These are phyloP conservation scores for Drosophila anomelani DNA, from an alignment of 2,888 invertebrate species.

Conservation along the genomic window DNA sequence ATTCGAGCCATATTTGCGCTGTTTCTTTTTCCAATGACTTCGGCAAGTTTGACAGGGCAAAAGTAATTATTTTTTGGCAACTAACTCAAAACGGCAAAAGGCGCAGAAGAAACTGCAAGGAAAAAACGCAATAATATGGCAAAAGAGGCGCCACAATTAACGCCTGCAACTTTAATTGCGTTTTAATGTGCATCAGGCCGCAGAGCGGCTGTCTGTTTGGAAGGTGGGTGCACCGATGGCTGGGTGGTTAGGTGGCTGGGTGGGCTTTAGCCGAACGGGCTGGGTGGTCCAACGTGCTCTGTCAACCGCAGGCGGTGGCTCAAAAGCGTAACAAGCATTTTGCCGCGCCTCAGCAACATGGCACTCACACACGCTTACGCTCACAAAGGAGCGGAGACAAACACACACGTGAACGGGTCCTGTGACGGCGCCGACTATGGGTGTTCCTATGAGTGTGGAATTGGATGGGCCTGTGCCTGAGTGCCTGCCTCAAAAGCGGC, in stretches of 20 bases:
- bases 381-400: conserved; percentile 32
- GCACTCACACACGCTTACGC: conserved; percentile 21
- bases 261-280: not conserved
- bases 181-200: conserved; percentile 59
- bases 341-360: conserved; percentile 60
- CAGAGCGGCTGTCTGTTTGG: conserved; percentile 17
- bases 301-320: conserved; percentile 73
- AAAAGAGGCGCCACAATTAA: conserved; percentile 59
- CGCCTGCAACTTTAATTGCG: conserved; percentile 73
- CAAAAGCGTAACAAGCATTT: conserved; percentile 73
- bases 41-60: conserved; percentile 42
- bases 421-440: conserved; percentile 14
- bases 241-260: not conserved
- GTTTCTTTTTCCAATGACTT: conserved; percentile 51
- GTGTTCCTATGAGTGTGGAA: conserved; percentile 15
- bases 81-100: conserved; percentile 20
- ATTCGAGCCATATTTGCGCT: conserved; percentile 1
- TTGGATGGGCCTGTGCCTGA: conserved; percentile 52
- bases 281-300: conserved; percentile 60
- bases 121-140: conserved; percentile 22
- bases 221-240: not conserved
- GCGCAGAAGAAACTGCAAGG: not conserved
- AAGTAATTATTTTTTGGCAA: conserved; percentile 68
- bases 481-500: conserved; percentile 69
- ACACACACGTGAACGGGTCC: conserved; percentile 34